A percentile compares a stretch with the other conserved stretches of the same genome.
phyloP scores from a whole-genome alignment of 2,888 invertebrate genomes.

The Rosalia funebris region DNA sequence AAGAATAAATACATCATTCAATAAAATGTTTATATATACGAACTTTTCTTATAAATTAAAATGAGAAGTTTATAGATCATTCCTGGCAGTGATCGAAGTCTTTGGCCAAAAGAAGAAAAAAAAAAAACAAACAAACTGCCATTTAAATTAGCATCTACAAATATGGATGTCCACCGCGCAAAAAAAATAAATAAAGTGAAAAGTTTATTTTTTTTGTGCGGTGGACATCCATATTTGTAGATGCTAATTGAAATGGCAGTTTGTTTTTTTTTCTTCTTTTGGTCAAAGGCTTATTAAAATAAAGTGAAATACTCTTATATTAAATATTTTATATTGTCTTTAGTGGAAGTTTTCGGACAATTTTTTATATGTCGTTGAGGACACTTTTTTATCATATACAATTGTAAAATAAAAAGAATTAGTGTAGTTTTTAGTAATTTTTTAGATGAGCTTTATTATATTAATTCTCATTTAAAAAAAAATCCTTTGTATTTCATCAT shows the following conservation, averaged over 20 bases:
- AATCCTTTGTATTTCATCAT: conserved; percentile 46
- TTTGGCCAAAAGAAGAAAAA: conserved; percentile 57
- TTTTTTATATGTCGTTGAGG: conserved; percentile 61
- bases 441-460: conserved; percentile 51
- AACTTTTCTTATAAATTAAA: conserved; percentile 57
- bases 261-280: conserved; percentile 52
- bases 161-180: conserved; percentile 50
- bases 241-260: too few species aligned
- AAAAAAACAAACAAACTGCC: conserved; percentile 60
- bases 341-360: conserved; percentile 60
- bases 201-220: conserved; percentile 51
- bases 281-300: conserved; percentile 57
- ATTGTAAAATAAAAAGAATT: conserved; percentile 63
- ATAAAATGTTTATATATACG: conserved; percentile 46
- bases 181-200: conserved; percentile 51
- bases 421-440: conserved; percentile 57
- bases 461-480: conserved; percentile 41
- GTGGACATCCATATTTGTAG: conserved; percentile 46
- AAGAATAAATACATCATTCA: conserved; percentile 54
- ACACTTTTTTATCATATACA: conserved; percentile 63
- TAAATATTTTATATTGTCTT: conserved; percentile 61
- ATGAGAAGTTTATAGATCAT: conserved; percentile 55
- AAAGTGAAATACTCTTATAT: conserved; percentile 59
- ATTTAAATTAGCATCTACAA: conserved; percentile 38
- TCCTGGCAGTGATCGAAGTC: conserved; percentile 58